These are phyloP conservation scores for Crocidura indochinensis DNA, from an alignment of 2,797 vertebrate genomes.

Conservation along the genomic window DNA sequence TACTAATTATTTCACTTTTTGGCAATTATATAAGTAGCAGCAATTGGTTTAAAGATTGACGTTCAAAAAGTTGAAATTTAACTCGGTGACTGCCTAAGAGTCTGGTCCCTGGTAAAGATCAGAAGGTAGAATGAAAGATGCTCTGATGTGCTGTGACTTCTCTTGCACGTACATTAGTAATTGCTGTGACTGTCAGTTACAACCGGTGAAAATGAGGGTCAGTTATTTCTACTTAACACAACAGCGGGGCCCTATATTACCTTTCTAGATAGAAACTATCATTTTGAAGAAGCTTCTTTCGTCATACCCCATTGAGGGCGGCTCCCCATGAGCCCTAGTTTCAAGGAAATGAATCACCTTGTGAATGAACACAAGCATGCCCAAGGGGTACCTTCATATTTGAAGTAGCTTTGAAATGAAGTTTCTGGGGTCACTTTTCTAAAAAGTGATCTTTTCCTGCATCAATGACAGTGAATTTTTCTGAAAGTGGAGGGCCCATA, in stretches of 20 bases:
- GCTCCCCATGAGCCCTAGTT: not conserved
- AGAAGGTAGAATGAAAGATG: constrained; percentile 69
- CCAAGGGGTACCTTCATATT: not conserved
- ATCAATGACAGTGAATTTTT: not conserved
- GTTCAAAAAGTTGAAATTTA: constrained; percentile 79
- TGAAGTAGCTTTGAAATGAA: constrained; percentile 34
- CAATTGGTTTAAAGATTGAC: constrained; percentile 87
- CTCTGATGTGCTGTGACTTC: not conserved
- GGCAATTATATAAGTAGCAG: constrained; percentile 91
- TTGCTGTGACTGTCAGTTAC: not conserved
- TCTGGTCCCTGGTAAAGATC: constrained; percentile 69
- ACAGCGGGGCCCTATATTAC: constrained; percentile 30
- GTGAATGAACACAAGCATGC: constrained; percentile 51
- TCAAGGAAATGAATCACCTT: constrained; percentile 7
- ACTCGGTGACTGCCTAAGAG: constrained; percentile 63
- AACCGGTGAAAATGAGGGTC: not conserved
- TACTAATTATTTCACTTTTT: constrained; percentile 88
- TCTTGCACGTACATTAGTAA: constrained; percentile 50
- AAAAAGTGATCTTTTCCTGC: constrained; percentile 16
- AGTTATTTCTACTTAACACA: constrained; percentile 22
- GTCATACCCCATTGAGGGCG: not conserved
- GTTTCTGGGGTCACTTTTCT: constrained; percentile 36
- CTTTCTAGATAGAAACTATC: not conserved
- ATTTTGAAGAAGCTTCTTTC: constrained; percentile 20
- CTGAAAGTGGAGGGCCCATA: not conserved